Conservation (phyloP, 2,888 invertebrate species). For the Digitonthophagus gazella region DNA sequence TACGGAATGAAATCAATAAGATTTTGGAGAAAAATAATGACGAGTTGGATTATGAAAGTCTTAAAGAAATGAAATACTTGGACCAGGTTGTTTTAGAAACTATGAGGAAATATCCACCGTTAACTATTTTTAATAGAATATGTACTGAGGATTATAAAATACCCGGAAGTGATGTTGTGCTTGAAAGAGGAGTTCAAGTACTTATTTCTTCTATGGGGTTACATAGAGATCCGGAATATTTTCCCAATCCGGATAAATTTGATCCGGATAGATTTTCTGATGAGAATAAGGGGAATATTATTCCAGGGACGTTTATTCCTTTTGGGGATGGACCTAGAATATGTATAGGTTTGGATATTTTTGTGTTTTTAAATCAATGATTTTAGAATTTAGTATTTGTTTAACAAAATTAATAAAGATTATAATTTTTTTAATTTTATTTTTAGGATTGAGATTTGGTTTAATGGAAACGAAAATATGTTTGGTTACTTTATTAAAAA, state of each 20-base stretch:
- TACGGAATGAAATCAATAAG: conserved; percentile 47
- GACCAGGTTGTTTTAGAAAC: conserved; percentile 46
- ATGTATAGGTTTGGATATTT: conserved; percentile 38
- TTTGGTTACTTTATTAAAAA: conserved; percentile 24
- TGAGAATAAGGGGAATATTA: conserved; percentile 31
- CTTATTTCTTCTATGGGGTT: conserved; percentile 39
- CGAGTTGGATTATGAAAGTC: conserved; percentile 47
- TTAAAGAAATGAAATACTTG: conserved; percentile 52
- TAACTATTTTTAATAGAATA: conserved; percentile 33
- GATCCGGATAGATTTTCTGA: conserved; percentile 39
- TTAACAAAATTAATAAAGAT: no score
- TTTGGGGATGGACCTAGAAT: conserved; percentile 40
- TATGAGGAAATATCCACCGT: conserved; percentile 45
- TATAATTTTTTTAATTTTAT: no score
- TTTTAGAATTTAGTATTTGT: no score
- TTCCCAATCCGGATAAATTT: conserved; percentile 39
- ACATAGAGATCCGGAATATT: conserved; percentile 40
- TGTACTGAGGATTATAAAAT: conserved; percentile 37
- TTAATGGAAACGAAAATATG: conserved; percentile 32
- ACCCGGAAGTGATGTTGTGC: conserved; percentile 39
- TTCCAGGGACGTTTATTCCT: conserved; percentile 37
- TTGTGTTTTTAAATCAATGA: not conserved
- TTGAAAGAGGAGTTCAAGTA: conserved; percentile 43
- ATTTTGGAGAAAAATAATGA: conserved; percentile 40
- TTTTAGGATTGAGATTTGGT: conserved; percentile 32